Conservation (phyloP, 64 coral and sea anemone species). For the Pachyseris speciosa region DNA sequence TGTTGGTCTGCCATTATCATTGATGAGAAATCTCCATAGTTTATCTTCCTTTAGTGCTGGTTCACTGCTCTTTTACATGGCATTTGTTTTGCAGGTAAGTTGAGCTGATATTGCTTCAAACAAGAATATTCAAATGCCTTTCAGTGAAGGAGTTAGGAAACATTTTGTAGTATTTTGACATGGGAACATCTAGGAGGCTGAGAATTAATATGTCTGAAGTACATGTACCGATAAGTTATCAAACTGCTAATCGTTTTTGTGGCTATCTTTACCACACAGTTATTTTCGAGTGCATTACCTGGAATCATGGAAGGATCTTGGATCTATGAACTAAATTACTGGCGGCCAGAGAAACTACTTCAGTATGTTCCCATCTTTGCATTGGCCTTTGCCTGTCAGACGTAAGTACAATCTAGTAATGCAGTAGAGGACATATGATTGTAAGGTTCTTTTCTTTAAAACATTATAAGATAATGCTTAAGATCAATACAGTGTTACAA, state of each 20-base stretch:
- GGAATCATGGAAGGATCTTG: slow-evolving; percentile 67
- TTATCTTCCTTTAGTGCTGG: slow-evolving; percentile 76
- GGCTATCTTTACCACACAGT: slow-evolving; percentile 34
- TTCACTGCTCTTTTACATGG: slow-evolving; percentile 79
- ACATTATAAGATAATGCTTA: no score
- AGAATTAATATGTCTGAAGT: no score
- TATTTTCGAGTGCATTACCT: slow-evolving; percentile 74
- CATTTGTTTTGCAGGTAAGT: slow-evolving; percentile 90
- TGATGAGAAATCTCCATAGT: slow-evolving; percentile 95
- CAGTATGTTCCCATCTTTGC: slow-evolving; percentile 93
- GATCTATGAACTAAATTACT: slow-evolving; percentile 70
- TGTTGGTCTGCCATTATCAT: slow-evolving; percentile 80
- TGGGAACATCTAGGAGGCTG: no score
- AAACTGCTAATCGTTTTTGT: no score
- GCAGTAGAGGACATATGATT: no score
- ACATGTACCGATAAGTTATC: no score
- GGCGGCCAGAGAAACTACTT: slow-evolving; percentile 85
- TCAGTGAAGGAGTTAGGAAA: no score
- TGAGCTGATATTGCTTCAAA: background rate
- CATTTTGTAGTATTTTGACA: no score
- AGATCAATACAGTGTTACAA: no score
- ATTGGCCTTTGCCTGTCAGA: slow-evolving; percentile 92
- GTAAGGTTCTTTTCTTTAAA: no score
- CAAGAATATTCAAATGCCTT: background rate
- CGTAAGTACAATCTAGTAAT: slow-evolving; percentile 90